Conservation (phyloP, 1,140 invertebrate genomes). For the Hyles vespertilio region DNA sequence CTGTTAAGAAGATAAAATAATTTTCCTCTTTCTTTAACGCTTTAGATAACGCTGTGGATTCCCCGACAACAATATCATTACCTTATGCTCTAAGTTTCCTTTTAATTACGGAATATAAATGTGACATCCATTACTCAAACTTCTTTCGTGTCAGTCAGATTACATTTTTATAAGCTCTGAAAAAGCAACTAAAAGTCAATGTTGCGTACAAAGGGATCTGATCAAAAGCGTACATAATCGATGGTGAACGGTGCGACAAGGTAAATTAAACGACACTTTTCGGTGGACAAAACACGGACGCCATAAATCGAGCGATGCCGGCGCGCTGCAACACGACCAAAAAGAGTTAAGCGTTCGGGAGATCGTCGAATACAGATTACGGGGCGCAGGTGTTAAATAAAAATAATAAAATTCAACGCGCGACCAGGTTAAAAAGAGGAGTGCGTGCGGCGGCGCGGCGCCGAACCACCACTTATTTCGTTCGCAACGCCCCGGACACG, state of each 20-base stretch:
- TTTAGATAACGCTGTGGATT: no score
- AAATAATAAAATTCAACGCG: conserved; percentile 70
- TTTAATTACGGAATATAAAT: no score
- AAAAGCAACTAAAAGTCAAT: neutral
- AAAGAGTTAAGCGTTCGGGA: conserved; percentile 73
- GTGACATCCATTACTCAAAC: no score
- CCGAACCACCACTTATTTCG: conserved; percentile 64
- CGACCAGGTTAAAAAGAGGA: conserved; percentile 62
- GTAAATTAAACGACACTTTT: conserved; percentile 70
- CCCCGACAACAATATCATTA: no score
- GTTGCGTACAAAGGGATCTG: conserved; percentile 31
- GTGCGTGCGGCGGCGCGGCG: conserved; percentile 60
- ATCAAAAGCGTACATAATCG: conserved; percentile 64
- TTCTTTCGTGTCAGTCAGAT: neutral
- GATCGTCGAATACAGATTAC: conserved; percentile 73
- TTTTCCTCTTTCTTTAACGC: no score
- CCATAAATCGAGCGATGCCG: conserved; percentile 57
- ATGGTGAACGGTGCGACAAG: conserved; percentile 59
- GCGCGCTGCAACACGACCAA: conserved; percentile 47
- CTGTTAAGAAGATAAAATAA: no score
- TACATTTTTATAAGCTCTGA: no score
- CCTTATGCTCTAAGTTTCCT: no score
- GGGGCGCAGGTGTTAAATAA: conserved; percentile 72
- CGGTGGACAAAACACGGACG: conserved; percentile 50
- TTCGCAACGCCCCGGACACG: conserved; percentile 48